Evolutionary conservation across 1,140 invertebrate species (phyloP).

Genomic region (Heliothis virescens): DNA sequence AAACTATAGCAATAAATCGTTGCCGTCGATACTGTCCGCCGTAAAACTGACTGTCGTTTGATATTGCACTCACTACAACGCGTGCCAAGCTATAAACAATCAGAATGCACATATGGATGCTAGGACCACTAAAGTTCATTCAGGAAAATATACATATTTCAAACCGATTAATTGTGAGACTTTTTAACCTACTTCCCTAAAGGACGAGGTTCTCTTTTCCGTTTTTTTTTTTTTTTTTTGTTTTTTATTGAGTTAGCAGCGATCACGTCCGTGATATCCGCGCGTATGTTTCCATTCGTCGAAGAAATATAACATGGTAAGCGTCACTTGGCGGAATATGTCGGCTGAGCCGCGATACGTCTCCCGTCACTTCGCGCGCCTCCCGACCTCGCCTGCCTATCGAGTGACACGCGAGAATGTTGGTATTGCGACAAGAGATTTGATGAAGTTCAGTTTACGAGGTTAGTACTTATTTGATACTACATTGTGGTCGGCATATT

Average conservation of each 20-base stretch:
- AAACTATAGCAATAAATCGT: not conserved
- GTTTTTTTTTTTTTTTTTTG: too few species aligned
- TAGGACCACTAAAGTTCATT: too few species aligned
- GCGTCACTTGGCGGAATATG: not conserved
- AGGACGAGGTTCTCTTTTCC: too few species aligned
- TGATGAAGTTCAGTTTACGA: not conserved
- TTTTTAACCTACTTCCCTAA: too few species aligned
- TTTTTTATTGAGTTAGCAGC: not conserved
- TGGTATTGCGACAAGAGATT: not conserved
- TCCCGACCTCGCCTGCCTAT: not conserved
- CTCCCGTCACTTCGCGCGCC: not conserved
- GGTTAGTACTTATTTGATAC: not conserved
- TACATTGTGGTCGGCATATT: not conserved
- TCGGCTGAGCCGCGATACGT: not conserved
- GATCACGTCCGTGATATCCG: not conserved
- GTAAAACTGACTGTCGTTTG: constrained; percentile 10
- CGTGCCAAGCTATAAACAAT: not conserved
- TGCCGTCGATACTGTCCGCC: not conserved
- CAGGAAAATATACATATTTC: too few species aligned
- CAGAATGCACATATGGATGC: not conserved
- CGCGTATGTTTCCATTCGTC: constrained; percentile 1
- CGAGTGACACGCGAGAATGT: not conserved
- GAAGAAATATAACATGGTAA: constrained; percentile 28
- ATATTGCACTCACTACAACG: not conserved
- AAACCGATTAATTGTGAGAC: too few species aligned